These are phyloP conservation scores for Zaprionus kolodkinae DNA, from an alignment of 1,140 invertebrate genomes.

Conservation along the genomic window DNA sequence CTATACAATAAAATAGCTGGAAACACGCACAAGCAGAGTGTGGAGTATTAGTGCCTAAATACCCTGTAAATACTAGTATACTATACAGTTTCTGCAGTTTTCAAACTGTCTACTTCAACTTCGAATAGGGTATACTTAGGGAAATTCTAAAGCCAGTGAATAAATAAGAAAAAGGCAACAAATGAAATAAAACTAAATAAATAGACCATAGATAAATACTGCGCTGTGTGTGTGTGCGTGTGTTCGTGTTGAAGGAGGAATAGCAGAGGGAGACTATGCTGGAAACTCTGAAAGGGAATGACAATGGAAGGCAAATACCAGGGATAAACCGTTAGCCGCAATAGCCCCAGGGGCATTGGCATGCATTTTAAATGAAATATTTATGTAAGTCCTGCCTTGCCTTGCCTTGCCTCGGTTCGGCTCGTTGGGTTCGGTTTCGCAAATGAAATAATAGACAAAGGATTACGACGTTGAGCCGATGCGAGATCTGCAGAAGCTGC, in stretches of 20 bases:
- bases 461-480: conserved; percentile 59
- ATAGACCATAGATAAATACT: conserved; percentile 62
- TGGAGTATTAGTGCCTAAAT: not conserved
- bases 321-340: conserved; percentile 45
- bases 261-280: not conserved
- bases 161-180: conserved; percentile 57
- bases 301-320: conserved; percentile 39
- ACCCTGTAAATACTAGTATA: not conserved
- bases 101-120: not conserved
- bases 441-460: conserved; percentile 81
- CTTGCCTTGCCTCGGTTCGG: conserved; percentile 24
- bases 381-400: conserved; percentile 65
- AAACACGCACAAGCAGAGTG: not conserved
- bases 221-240: conserved; percentile 15
- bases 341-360: conserved; percentile 26
- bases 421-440: conserved; percentile 34
- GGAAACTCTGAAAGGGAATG: conserved; percentile 34
- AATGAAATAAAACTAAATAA: conserved; percentile 54
- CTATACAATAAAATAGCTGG: conserved; percentile 23
- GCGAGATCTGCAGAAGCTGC: conserved; percentile 53
- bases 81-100: too few relatives aligned
- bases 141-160: conserved; percentile 50
- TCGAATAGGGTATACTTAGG: conserved; percentile 21
- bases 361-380: conserved; percentile 81
- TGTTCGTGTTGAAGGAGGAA: conserved; percentile 38